Evolutionary conservation across 2,797 vertebrate genomes (phyloP), one percentile per base, ranked within the genome.

Genomic region (Epinephelus malabaricus): DNA sequence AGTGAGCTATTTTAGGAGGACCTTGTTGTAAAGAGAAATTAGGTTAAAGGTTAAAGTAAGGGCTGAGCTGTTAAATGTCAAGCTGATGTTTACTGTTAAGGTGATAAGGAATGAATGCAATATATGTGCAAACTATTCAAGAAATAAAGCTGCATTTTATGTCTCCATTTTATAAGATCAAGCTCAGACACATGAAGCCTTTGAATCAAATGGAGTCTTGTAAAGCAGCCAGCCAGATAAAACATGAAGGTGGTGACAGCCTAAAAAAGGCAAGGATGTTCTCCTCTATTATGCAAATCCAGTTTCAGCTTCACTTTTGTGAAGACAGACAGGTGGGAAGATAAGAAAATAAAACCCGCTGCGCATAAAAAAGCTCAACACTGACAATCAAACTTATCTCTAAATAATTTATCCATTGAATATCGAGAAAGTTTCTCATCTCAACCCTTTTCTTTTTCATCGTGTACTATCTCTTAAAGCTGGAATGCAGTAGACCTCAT

Each of bases 271-370:
- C 30, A 4, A 21, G 51, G 23, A 73, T 38, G 17, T 55, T 60
- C 47, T 72, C 8, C 2, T 74, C 55, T 68, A 45, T 71, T 25
- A 21, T 72, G 43, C 49, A 76, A 68, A 76, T 55, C 2, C 13
- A 61, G 25, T 7, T 59, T 59, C n/a, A 55, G 58, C 23, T 43
- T 65, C 27, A 18, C 18, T 67, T 63, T 47, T 30, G 27, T 34
- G 6, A 64, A 67, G 25, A 68, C 40, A 65, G 50, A 68, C 40
- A 65, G 50, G 14, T 49, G 12, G 25, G 15, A 25, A 14, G 27
- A 62, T 38, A n/a, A n/a, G 25, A 38, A n/a, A 49, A 53, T 6
- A 63, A 67, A 54, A 43, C 1, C 6, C 11, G 2, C 19, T 18
- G 46, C 0, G 0, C 27, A 18, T 8, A 2, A 73, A 54, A 70